Percentiles rank a stretch among this genome's conserved stretches.
These are phyloP conservation scores for Odocoileus hemionus DNA, from an alignment of 2,113 vertebrate species.

Conservation along the genomic window DNA sequence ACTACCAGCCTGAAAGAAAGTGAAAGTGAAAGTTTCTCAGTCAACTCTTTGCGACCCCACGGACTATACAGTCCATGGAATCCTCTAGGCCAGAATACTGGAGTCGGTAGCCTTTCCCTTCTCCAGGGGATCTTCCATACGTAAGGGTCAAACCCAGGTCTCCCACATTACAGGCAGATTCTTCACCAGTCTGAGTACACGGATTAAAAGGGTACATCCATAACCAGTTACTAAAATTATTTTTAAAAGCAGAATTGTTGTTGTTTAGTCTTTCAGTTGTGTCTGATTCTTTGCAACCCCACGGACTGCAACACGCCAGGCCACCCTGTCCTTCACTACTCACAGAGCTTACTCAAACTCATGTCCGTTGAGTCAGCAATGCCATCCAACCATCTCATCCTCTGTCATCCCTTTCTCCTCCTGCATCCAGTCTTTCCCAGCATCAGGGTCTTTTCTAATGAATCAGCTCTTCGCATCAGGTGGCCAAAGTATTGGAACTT, in stretches of 20 bases:
- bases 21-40: neutral
- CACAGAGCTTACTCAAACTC: neutral
- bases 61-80: neutral
- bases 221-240: neutral
- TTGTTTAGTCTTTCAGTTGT: neutral
- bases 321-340: neutral
- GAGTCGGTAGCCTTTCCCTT: neutral
- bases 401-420: neutral
- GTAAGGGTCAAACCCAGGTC: neutral
- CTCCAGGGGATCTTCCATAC: neutral
- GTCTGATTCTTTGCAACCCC: neutral
- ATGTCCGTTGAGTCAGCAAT: neutral
- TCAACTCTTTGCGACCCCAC: fast-evolving
- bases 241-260: neutral
- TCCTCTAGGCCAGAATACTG: neutral
- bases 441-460: neutral
- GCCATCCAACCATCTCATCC: neutral
- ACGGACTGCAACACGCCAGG: neutral
- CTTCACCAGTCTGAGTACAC: neutral
- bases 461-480: neutral
- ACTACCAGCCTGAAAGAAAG: neutral
- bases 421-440: neutral
- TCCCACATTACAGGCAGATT: neutral
- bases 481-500: neutral
- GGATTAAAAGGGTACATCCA: neutral